Evolutionary conservation across 2,888 invertebrate species (phyloP).

Genomic region (Lissonota sp.): DNA sequence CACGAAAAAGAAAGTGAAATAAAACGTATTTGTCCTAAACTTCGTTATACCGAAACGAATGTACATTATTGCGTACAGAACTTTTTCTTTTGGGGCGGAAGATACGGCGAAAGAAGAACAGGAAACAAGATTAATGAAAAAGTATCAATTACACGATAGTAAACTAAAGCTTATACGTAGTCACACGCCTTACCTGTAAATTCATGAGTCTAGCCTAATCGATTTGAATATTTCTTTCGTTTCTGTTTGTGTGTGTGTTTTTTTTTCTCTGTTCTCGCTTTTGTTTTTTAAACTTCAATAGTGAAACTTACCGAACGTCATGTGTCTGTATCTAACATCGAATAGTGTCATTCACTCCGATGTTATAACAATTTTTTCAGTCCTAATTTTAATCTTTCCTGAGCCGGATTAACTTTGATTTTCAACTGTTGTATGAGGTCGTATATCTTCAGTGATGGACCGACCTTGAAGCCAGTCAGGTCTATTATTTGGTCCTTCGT

Average conservation of each 20-base stretch:
- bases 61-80: slow-evolving; percentile 47
- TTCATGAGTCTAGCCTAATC: slow-evolving; percentile 75
- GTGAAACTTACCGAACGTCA: slow-evolving; percentile 48
- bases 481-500: slow-evolving; percentile 96
- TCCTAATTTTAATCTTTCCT: slow-evolving; percentile 88
- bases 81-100: slow-evolving; percentile 11
- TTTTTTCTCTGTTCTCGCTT: background rate
- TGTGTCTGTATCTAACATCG: slow-evolving; percentile 48
- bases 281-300: slow-evolving; percentile 8
- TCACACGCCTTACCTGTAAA: slow-evolving; percentile 79
- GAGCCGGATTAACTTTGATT: slow-evolving; percentile 91
- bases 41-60: slow-evolving; percentile 6
- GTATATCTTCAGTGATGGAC: slow-evolving; percentile 96
- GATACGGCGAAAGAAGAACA: background rate
- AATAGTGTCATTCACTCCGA: slow-evolving; percentile 32
- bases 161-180: slow-evolving; percentile 66
- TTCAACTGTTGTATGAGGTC: slow-evolving; percentile 96
- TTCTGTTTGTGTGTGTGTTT: slow-evolving; percentile 8
- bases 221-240: slow-evolving; percentile 12
- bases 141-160: slow-evolving; percentile 57
- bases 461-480: slow-evolving; percentile 96
- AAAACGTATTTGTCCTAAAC: background rate
- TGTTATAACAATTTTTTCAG: slow-evolving; percentile 88
- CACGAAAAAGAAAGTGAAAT: too few species aligned
- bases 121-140: slow-evolving; percentile 37